phyloP scores from a whole-genome alignment of 1,140 invertebrate species.

The Tetragonula clypearis region DNA sequence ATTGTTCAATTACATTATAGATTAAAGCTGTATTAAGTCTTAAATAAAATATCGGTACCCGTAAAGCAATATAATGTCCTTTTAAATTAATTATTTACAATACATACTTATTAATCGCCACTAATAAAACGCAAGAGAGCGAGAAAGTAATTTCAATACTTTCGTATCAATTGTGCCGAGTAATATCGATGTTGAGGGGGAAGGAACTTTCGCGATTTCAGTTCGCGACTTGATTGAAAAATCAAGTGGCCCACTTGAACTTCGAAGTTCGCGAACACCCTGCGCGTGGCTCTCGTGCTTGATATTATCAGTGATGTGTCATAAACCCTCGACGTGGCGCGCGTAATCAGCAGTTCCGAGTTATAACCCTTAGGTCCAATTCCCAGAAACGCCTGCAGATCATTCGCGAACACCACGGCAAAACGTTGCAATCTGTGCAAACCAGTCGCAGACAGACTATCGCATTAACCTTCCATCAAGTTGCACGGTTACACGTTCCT shows the following conservation, averaged over 20 bases:
- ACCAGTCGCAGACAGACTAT: no score
- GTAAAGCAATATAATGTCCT: no score
- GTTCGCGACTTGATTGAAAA: not conserved
- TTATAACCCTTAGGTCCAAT: constrained; percentile 1
- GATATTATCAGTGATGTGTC: not conserved
- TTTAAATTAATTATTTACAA: no score
- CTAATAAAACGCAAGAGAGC: no score
- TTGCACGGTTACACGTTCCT: not conserved
- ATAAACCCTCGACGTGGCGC: not conserved
- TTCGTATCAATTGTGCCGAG: no score
- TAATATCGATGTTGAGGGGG: no score
- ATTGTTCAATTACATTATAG: no score
- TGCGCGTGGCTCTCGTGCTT: not conserved
- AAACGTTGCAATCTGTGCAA: not conserved
- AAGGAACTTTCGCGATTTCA: no score
- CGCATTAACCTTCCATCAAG: not conserved
- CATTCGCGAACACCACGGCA: not conserved
- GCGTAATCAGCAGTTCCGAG: not conserved
- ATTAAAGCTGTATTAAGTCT: no score
- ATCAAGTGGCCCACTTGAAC: not conserved
- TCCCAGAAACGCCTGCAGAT: not conserved
- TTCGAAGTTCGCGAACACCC: not conserved
- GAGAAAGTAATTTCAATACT: no score
- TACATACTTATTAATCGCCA: no score
- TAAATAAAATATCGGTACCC: no score